phyloP scores from a whole-genome alignment of 2,888 invertebrate species.

The Gibbula magus region DNA sequence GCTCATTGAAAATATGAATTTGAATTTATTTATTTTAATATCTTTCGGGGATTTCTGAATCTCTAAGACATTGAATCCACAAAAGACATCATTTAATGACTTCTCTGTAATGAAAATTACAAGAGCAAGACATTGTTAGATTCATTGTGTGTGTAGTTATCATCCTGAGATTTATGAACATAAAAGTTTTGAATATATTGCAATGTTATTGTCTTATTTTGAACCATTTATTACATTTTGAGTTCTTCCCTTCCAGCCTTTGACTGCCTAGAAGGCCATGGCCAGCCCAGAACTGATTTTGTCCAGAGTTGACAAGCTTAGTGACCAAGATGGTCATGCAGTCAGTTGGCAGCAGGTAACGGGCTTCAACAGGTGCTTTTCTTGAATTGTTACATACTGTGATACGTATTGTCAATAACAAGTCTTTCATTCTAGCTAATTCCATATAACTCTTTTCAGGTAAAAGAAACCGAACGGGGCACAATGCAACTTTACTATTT shows the following conservation, averaged over 20 bases:
- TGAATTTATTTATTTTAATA: too few species aligned
- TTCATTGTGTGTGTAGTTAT: background rate
- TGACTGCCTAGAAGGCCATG: background rate
- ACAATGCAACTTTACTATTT: too few species aligned
- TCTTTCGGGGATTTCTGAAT: background rate
- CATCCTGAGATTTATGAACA: background rate
- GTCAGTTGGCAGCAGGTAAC: constrained; percentile 4
- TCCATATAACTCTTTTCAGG: too few species aligned
- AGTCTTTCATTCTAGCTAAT: too few species aligned
- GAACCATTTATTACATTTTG: background rate
- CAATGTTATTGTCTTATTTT: background rate
- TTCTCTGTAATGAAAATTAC: background rate
- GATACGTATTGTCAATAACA: too few species aligned
- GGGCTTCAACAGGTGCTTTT: too few species aligned
- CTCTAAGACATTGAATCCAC: constrained; percentile 15
- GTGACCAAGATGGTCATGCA: constrained; percentile 11
- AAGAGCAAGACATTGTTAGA: background rate
- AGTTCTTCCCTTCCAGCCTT: constrained; percentile 12
- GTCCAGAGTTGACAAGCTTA: background rate
- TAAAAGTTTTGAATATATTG: background rate
- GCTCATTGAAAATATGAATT: too few species aligned
- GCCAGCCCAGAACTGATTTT: background rate
- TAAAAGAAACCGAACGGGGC: too few species aligned
- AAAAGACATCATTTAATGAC: constrained; percentile 19
- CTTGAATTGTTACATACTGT: too few species aligned